Evolutionary conservation across 2,888 invertebrate genomes (phyloP).

Genomic region (Zhuqinia jingwanae): DNA sequence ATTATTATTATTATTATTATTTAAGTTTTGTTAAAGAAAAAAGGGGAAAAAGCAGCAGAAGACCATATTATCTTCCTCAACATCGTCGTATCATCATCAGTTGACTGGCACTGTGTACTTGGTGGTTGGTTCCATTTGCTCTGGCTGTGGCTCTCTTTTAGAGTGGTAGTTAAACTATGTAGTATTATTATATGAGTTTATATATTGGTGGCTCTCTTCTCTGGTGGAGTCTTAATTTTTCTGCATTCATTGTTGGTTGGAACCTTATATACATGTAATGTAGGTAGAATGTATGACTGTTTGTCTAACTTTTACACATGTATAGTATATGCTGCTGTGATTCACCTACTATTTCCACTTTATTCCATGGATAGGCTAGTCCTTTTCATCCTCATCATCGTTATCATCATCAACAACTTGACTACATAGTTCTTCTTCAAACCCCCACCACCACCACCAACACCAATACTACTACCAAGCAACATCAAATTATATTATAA

Average conservation of each 20-base stretch:
- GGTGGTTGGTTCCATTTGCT: background rate
- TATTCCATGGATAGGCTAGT: conserved; percentile 32
- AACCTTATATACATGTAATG: conserved; percentile 15
- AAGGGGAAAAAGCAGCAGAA: too few species aligned
- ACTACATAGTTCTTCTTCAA: too few species aligned
- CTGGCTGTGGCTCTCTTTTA: background rate
- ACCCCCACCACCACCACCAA: background rate
- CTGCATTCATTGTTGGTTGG: conserved; percentile 5
- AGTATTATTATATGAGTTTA: too few species aligned
- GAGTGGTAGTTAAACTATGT: background rate
- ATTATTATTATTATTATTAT: conserved; percentile 3
- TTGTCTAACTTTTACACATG: conserved; percentile 41
- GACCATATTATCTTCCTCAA: conserved; percentile 16
- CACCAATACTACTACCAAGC: background rate
- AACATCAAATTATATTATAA: background rate
- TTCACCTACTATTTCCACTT: conserved; percentile 28
- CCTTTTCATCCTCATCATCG: conserved; percentile 12
- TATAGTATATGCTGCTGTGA: conserved; percentile 16
- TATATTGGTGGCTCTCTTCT: background rate
- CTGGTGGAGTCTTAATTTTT: conserved; percentile 11
- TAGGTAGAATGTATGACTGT: conserved; percentile 35
- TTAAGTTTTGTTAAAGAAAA: conserved; percentile 19
- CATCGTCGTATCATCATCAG: conserved; percentile 33
- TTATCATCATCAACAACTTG: background rate
- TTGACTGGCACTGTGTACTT: conserved; percentile 44